Evolutionary conservation across 2,888 invertebrate genomes (phyloP), one percentile per base, ranked within the genome.

Genomic region (Drosophila crucigera): DNA sequence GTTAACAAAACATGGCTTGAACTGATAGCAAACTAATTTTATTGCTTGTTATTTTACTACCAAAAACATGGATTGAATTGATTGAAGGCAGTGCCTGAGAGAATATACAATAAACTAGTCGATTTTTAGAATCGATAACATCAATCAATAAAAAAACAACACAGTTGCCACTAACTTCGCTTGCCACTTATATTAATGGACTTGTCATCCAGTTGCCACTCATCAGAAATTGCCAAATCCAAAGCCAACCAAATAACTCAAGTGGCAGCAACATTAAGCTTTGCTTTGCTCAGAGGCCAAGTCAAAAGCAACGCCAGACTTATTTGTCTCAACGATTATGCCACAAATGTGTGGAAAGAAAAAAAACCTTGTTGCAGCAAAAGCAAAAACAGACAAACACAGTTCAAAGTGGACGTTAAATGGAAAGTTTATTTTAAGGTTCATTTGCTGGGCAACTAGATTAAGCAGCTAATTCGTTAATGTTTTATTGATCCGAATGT

Each of bases 391-490:
- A 54, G 14, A 10, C 35, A 56, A 71, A 43, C 16, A 47, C 62
- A 49, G 16, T 11, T 49, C 14, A 9, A 35, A 25, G 19, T 9
- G 30, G 35, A 37, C 43, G 33, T 37, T 28, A 66, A 84, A 80
- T 69, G 72, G 82, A 83, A 79, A 84, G 84, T 89, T 68, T 60
- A 89, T 77, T 79, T 84, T 66, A 82, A 70, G 84, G 78, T 86
- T 84, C 75, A 79, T 58, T 86, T 82, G 71, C 33, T 68, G 61
- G 61, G 55, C 54, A 41, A 19, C 30, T 22, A 63, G 68, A 61
- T 78, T 62, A 66, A 58, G 43, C 64, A 68, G 69, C 80, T 85
- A 89, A 84, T 88, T 85, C 83, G 67, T 62, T 62, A 67, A 83
- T 79, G 73, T 84, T 84, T 84, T 84, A 84, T 84, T 85, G 80